phyloP scores from a whole-genome alignment of 2,113 vertebrate species.

The Hippocampus barbouri region DNA sequence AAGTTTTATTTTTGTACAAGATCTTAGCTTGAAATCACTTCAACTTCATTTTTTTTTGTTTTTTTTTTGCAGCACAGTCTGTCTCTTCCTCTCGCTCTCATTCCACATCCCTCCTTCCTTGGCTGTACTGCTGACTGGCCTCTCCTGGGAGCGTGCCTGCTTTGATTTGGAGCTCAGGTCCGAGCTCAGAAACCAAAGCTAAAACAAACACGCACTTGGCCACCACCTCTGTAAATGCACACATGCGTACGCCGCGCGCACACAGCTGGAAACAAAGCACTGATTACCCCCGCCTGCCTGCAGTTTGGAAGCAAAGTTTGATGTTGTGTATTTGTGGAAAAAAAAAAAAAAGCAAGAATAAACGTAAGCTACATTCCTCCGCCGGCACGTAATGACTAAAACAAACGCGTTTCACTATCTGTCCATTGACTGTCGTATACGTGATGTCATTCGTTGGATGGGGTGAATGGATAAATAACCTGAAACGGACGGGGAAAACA shows the following conservation, averaged over 20 bases:
- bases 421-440: too few relatives aligned
- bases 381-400: neutral
- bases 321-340: neutral
- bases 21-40: neutral
- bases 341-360: too few relatives aligned
- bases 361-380: too few relatives aligned
- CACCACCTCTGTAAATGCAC: constrained; percentile 28
- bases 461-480: too few relatives aligned
- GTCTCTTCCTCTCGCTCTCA: constrained; percentile 6
- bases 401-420: neutral
- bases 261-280: constrained; percentile 44
- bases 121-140: constrained; percentile 65
- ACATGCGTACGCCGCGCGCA: constrained; percentile 8
- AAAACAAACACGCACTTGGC: constrained; percentile 66
- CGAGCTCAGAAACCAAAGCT: constrained; percentile 70
- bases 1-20: neutral
- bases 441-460: neutral
- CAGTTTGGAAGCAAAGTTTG: constrained; percentile 13
- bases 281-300: constrained; percentile 35
- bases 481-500: too few relatives aligned
- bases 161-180: constrained; percentile 68
- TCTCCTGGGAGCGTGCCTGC: constrained; percentile 58
- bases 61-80: neutral
- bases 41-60: neutral
- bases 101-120: constrained; percentile 32